Percentiles rank a stretch among this genome's conserved stretches.
These are phyloP conservation scores for Notodonta dromedarius DNA, from an alignment of 2,888 invertebrate genomes.

Conservation along the genomic window DNA sequence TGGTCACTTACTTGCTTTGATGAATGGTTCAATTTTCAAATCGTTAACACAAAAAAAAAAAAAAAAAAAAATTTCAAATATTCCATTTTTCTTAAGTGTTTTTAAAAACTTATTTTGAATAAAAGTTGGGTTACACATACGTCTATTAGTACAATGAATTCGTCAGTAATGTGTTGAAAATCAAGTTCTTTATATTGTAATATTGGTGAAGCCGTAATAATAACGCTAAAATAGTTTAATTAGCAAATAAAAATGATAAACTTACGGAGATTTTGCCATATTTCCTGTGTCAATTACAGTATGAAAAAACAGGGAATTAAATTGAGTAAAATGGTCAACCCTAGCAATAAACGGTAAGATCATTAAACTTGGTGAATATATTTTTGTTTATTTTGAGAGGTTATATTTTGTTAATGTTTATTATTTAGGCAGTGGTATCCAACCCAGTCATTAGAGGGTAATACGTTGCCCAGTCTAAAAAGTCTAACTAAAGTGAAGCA, in stretches of 20 bases:
- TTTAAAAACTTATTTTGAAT: too few relatives aligned
- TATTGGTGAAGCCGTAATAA: background rate
- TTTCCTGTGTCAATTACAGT: slow-evolving; percentile 50
- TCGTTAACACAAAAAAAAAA: too few relatives aligned
- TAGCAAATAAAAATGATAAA: slow-evolving; percentile 25
- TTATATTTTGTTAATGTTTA: slow-evolving; percentile 15
- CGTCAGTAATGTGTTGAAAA: too few relatives aligned
- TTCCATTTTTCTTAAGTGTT: too few relatives aligned
- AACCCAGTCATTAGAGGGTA: slow-evolving; percentile 38
- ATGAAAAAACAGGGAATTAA: slow-evolving; percentile 70
- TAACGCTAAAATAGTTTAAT: background rate
- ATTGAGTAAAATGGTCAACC: slow-evolving; percentile 74
- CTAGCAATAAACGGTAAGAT: slow-evolving; percentile 63
- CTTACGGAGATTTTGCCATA: slow-evolving; percentile 63
- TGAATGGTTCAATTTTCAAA: too few relatives aligned
- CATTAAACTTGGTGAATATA: slow-evolving; percentile 1
- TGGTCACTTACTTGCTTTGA: too few relatives aligned
- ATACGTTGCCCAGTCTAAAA: slow-evolving; percentile 63
- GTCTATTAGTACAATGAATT: too few relatives aligned
- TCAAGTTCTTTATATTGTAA: too few relatives aligned
- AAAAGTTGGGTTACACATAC: too few relatives aligned
- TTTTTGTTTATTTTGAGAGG: slow-evolving; percentile 19
- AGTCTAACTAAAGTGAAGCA: slow-evolving; percentile 72
- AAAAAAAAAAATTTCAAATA: too few relatives aligned
- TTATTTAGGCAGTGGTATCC: slow-evolving; percentile 68